phyloP scores from a whole-genome alignment of 64 coral and sea anemone species.

The Dendrophyllia cribrosa region DNA sequence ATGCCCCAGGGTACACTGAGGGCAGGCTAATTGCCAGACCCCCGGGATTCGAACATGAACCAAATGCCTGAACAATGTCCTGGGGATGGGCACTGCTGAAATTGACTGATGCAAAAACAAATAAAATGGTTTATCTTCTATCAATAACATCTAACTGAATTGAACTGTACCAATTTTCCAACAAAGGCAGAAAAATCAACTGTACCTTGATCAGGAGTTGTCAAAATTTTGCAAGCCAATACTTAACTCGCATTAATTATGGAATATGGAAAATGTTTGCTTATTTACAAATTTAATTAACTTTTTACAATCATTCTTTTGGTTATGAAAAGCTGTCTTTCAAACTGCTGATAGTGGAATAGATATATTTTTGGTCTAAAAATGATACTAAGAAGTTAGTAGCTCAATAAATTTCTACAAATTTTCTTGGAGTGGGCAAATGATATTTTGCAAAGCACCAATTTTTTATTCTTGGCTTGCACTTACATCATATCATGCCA shows the following conservation, averaged over 20 bases:
- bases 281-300: conserved; percentile 1
- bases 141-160: not conserved
- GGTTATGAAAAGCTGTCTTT: not conserved
- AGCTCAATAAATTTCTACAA: not conserved
- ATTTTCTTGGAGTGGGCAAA: not conserved
- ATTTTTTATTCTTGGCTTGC: not conserved
- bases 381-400: not conserved
- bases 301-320: conserved; percentile 10
- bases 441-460: not conserved
- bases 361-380: not conserved
- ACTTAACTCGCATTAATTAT: not conserved
- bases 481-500: no score
- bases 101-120: no score
- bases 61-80: no score
- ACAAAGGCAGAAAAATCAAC: not conserved
- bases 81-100: no score
- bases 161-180: no score
- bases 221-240: not conserved
- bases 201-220: not conserved
- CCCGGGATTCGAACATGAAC: no score
- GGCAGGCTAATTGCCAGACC: no score
- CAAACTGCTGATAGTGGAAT: not conserved
- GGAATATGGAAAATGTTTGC: not conserved
- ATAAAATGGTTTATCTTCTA: not conserved
- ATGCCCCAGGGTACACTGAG: no score